Conservation (phyloP, 2,113 vertebrate species). For the Physeter macrocephalus region DNA sequence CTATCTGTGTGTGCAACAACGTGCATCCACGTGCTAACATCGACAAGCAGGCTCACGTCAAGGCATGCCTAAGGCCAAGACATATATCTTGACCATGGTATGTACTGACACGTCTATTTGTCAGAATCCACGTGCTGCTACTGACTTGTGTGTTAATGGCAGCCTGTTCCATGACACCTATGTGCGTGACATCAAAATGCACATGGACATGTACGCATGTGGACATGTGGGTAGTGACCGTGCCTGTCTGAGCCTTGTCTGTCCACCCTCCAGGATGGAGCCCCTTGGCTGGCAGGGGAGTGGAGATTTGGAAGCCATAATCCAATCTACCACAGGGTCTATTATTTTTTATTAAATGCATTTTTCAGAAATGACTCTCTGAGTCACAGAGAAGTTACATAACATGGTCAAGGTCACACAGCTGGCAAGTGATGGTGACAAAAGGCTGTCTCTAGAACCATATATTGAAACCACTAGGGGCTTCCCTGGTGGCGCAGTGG, state of each 20-base stretch:
- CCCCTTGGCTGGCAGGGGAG: neutral
- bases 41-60: neutral
- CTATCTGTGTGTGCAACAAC: neutral
- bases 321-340: neutral
- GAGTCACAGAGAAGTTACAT: neutral
- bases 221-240: neutral
- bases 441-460: neutral
- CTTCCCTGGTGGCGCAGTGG: too few species aligned
- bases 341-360: neutral
- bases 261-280: neutral
- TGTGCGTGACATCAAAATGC: neutral
- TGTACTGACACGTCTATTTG: neutral
- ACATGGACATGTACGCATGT: neutral
- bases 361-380: neutral
- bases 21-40: fast-evolving
- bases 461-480: too few species aligned
- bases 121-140: neutral
- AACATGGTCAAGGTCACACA: neutral
- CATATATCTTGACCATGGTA: neutral
- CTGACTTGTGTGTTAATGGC: neutral
- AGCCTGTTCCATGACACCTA: neutral
- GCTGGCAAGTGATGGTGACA: neutral
- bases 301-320: neutral
- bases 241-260: neutral
- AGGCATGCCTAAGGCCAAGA: neutral